Conservation (phyloP, 2,888 invertebrate genomes). For the Agonum fuliginosum region DNA sequence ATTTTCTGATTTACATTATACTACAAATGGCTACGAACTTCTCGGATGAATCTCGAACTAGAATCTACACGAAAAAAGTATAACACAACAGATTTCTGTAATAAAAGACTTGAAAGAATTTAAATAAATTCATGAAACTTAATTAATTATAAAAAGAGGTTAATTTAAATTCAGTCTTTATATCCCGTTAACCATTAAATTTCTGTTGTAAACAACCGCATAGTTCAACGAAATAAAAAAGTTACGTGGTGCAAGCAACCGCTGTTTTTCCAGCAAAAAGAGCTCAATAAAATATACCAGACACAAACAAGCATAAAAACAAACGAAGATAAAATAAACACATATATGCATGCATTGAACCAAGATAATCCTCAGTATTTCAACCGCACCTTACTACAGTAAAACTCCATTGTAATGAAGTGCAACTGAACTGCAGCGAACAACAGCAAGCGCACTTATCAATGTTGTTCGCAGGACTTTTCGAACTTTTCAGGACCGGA, state of each 20-base stretch:
- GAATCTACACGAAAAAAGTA: too few species aligned
- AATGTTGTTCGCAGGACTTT: neutral
- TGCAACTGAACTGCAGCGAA: neutral
- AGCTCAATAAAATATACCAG: slow-evolving; percentile 11
- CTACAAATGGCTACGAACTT: too few species aligned
- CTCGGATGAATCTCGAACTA: too few species aligned
- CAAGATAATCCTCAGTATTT: slow-evolving; percentile 10
- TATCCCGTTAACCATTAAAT: slow-evolving; percentile 31
- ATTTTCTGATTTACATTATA: too few species aligned
- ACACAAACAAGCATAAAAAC: slow-evolving; percentile 18
- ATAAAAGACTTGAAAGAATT: neutral
- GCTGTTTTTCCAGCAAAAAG: slow-evolving; percentile 10
- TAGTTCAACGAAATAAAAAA: slow-evolving; percentile 32
- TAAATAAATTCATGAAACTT: slow-evolving; percentile 33
- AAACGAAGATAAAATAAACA: slow-evolving; percentile 1
- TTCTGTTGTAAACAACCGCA: slow-evolving; percentile 43
- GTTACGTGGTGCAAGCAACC: slow-evolving; percentile 1
- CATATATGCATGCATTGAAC: slow-evolving; percentile 29
- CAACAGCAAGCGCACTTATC: slow-evolving; percentile 6
- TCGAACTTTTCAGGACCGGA: too few species aligned
- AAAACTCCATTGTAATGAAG: slow-evolving; percentile 18
- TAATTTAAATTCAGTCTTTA: slow-evolving; percentile 35
- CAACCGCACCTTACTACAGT: neutral
- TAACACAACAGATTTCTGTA: too few species aligned
- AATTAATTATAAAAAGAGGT: slow-evolving; percentile 34